Conservation (phyloP, 2,797 vertebrate species). For the Naso thynnoides region DNA sequence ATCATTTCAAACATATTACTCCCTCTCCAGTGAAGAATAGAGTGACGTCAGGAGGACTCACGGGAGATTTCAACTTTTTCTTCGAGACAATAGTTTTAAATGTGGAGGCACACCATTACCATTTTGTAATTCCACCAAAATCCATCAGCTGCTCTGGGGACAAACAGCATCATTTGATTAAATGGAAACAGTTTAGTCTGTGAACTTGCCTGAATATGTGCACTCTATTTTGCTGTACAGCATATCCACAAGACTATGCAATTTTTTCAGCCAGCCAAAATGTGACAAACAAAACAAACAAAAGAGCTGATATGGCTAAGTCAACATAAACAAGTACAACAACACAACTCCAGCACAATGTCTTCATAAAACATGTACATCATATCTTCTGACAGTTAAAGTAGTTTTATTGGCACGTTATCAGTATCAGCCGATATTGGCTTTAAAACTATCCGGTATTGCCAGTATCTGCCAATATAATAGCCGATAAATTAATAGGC, state of each 20-base stretch:
- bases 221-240: too few species aligned
- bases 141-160: too few species aligned
- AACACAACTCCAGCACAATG: neutral
- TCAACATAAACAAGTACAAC: neutral
- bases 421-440: too few species aligned
- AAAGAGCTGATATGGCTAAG: too few species aligned
- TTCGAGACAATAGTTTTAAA: neutral
- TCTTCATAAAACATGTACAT: neutral
- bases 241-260: neutral
- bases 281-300: too few species aligned
- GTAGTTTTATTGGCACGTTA: too few species aligned
- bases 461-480: too few species aligned
- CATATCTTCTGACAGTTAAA: neutral
- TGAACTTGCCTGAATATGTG: too few species aligned
- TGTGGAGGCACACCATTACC: neutral
- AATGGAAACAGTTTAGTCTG: too few species aligned
- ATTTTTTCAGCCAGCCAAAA: neutral
- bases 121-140: neutral
- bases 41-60: conserved; percentile 21
- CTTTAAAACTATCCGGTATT: too few species aligned
- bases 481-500: too few species aligned
- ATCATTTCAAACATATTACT: conserved; percentile 24
- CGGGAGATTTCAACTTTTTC: conserved; percentile 2
- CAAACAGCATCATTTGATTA: too few species aligned
- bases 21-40: neutral